Evolutionary conservation across 2,113 vertebrate species (phyloP).

Genomic region (Manacus vitellinus): DNA sequence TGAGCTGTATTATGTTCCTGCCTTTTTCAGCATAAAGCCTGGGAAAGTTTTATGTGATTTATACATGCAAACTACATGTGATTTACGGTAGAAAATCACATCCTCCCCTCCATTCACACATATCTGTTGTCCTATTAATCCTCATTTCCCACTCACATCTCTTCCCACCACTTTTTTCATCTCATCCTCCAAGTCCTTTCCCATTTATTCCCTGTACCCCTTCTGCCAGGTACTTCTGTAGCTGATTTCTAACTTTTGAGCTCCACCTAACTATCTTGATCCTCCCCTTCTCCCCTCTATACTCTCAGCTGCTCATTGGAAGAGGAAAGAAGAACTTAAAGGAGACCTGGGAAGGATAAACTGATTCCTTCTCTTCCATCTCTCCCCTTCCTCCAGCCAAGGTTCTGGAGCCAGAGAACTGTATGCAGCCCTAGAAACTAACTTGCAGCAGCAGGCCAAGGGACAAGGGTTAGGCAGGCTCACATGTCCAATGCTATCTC

Average conservation of each 20-base stretch:
- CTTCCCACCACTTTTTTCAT: background rate
- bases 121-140: background rate
- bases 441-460: background rate
- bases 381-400: background rate
- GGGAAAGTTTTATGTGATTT: background rate
- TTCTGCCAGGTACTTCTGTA: background rate
- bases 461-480: background rate
- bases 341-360: background rate
- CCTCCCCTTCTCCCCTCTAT: background rate
- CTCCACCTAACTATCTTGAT: background rate
- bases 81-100: background rate
- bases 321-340: background rate
- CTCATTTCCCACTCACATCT: background rate
- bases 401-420: background rate
- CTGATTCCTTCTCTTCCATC: background rate
- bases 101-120: background rate
- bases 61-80: background rate
- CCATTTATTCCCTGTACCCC: background rate
- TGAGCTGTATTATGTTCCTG: background rate
- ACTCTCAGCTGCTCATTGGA: background rate
- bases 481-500: background rate
- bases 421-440: background rate
- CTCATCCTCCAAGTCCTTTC: background rate
- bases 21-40: background rate
- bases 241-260: background rate